phyloP scores from a whole-genome alignment of 2,113 vertebrate genomes.

The Gobius niger region DNA sequence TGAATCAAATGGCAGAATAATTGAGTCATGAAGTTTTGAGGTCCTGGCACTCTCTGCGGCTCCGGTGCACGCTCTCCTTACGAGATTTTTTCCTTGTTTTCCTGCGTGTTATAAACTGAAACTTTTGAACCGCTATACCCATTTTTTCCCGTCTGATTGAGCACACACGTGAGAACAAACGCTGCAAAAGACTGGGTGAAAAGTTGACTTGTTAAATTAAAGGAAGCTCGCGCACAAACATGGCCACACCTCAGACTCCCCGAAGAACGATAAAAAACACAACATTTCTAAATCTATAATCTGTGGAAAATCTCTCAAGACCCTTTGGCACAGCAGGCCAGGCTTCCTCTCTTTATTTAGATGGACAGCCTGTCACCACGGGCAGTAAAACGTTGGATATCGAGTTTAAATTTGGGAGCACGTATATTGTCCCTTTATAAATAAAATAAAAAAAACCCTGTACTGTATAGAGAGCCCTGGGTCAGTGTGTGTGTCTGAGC shows the following conservation, averaged over 20 bases:
- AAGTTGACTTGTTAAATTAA: conserved; percentile 59
- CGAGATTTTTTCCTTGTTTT: background rate
- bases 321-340: conserved; percentile 38
- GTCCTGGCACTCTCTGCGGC: conserved; percentile 14
- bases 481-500: conserved; percentile 39
- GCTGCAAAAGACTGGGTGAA: conserved; percentile 14
- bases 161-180: too few relatives aligned
- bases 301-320: conserved; percentile 64
- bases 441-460: conserved; percentile 50
- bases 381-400: conserved; percentile 34
- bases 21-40: conserved; percentile 80
- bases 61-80: background rate
- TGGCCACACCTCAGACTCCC: conserved; percentile 56
- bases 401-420: conserved; percentile 43
- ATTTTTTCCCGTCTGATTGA: background rate
- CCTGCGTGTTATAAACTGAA: too few relatives aligned
- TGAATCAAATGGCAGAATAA: conserved; percentile 86
- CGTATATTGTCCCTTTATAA: conserved; percentile 45
- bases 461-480: conserved; percentile 14
- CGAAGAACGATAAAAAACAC: conserved; percentile 48
- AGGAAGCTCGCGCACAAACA: conserved; percentile 73
- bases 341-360: conserved; percentile 77
- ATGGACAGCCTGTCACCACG: conserved; percentile 67
- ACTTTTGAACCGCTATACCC: too few relatives aligned
- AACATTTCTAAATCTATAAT: conserved; percentile 62